Percentiles rank a stretch among this genome's conserved stretches.
Evolutionary conservation across 2,797 vertebrate genomes (phyloP).

Genomic region (Lepus townsendii): DNA sequence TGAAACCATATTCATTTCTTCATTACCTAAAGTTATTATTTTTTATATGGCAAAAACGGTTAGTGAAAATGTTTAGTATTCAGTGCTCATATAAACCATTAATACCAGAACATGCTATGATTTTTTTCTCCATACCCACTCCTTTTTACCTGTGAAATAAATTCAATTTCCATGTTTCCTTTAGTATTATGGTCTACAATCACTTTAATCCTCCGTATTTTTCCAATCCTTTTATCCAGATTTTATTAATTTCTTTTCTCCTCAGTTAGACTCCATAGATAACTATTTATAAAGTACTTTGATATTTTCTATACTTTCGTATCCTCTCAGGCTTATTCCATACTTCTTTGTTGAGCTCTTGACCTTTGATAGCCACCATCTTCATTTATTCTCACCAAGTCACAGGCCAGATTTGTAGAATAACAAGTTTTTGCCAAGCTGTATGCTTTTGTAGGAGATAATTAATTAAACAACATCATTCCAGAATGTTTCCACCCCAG

Average conservation of each 20-base stretch:
- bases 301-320: not conserved
- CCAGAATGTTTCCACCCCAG: not conserved
- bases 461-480: constrained; percentile 38
- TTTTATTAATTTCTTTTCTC: not conserved
- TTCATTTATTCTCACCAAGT: not conserved
- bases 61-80: constrained; percentile 2
- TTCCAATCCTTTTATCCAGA: not conserved
- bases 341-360: not conserved
- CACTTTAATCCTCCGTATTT: not conserved
- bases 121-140: not conserved
- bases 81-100: not conserved
- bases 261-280: not conserved
- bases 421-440: constrained; percentile 9
- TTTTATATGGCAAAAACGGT: not conserved
- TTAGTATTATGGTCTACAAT: not conserved
- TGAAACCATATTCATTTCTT: not conserved
- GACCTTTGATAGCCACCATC: not conserved
- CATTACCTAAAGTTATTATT: not conserved
- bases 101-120: not conserved
- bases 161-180: not conserved
- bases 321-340: not conserved
- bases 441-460: not conserved
- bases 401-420: constrained; percentile 54
- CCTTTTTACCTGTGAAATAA: not conserved
- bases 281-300: not conserved